Percentiles rank a stretch among this genome's conserved stretches.
Evolutionary conservation across 2,113 vertebrate species (phyloP).

Genomic region (Lethenteron reissneri): DNA sequence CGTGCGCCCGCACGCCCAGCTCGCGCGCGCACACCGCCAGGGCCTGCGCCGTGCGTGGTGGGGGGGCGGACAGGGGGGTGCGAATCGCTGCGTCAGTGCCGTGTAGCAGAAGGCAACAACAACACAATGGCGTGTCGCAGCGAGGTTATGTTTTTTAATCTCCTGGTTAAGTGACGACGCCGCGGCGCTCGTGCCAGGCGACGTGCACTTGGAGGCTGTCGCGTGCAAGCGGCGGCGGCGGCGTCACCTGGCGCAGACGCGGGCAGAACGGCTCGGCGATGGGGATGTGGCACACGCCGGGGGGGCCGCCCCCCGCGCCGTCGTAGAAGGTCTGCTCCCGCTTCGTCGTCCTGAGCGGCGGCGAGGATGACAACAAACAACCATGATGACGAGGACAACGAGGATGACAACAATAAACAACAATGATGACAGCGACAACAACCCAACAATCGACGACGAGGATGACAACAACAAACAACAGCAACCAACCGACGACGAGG

Average conservation of each 20-base stretch:
- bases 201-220: no score
- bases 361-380: background rate
- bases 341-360: conserved; percentile 48
- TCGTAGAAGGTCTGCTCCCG: conserved; percentile 65
- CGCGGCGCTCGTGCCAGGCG: no score
- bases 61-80: no score
- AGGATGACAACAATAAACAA: no score
- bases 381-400: no score
- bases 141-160: no score
- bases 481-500: no score
- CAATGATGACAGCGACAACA: no score
- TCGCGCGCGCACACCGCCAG: conserved; percentile 49
- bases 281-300: conserved; percentile 71
- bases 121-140: no score
- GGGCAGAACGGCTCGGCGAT: conserved; percentile 83
- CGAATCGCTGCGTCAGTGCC: no score
- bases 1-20: conserved; percentile 58
- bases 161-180: no score
- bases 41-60: conserved; percentile 25
- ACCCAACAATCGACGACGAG: background rate
- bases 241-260: conserved; percentile 61
- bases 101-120: no score
- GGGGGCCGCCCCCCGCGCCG: conserved; percentile 28
- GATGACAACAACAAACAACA: background rate
- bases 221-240: conserved; percentile 21